These are phyloP conservation scores for Venusia cambrica DNA, from an alignment of 2,888 invertebrate species.

Conservation along the genomic window DNA sequence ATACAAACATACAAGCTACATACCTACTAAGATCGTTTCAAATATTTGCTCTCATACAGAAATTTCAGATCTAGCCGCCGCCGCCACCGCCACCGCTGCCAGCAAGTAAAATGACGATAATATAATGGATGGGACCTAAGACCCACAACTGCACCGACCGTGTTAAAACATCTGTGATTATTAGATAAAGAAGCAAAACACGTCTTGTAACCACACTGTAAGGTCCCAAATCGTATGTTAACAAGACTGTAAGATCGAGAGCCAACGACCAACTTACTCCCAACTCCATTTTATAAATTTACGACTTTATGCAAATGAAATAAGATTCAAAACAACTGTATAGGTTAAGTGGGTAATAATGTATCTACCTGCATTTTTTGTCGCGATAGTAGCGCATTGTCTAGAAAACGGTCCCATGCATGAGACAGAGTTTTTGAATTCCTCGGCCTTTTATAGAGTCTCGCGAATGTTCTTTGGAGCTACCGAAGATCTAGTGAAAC, in stretches of 20 bases:
- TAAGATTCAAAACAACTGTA: slow-evolving; percentile 17
- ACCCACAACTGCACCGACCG: too few species aligned
- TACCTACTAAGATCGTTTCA: too few species aligned
- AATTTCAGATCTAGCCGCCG: too few species aligned
- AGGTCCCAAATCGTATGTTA: slow-evolving; percentile 20
- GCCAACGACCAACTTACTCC: slow-evolving; percentile 8
- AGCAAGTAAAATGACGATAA: too few species aligned
- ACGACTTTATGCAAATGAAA: slow-evolving; percentile 1
- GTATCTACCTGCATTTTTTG: slow-evolving; percentile 51
- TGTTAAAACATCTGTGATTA: slow-evolving; percentile 30
- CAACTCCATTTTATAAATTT: slow-evolving; percentile 7
- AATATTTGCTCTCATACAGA: too few species aligned
- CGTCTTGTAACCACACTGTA: slow-evolving; percentile 13
- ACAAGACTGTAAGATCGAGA: slow-evolving; percentile 23
- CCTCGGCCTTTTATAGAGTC: slow-evolving; percentile 13
- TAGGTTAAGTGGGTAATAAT: slow-evolving; percentile 27
- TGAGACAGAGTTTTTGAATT: slow-evolving; percentile 29
- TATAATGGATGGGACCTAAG: too few species aligned
- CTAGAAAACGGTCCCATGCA: slow-evolving; percentile 44
- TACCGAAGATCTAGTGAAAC: too few species aligned
- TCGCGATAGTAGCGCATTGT: slow-evolving; percentile 43
- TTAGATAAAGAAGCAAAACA: slow-evolving; percentile 13
- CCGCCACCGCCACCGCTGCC: too few species aligned
- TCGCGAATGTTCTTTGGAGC: slow-evolving; percentile 5
- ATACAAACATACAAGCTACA: too few species aligned